Evolutionary conservation across 1,140 invertebrate species (phyloP).

Genomic region (Anastrepha obliqua): DNA sequence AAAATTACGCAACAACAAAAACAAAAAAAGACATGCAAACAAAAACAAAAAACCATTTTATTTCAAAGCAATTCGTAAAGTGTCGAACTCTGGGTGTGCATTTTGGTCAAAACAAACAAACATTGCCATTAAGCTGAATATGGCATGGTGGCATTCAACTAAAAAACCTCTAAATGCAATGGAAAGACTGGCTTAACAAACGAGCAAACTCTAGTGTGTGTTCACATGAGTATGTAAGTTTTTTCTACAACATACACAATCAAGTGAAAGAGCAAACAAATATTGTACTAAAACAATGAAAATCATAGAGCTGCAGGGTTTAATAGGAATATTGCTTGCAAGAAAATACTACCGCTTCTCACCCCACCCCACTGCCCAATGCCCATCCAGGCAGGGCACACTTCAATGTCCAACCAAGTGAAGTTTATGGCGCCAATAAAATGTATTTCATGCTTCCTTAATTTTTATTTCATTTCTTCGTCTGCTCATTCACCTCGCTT

Average conservation of each 20-base stretch:
- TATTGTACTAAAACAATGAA: conserved; percentile 18
- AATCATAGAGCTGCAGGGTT: conserved; percentile 23
- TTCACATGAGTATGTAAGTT: neutral
- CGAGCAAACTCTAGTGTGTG: conserved; percentile 22
- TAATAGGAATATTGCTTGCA: conserved; percentile 27
- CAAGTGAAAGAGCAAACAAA: conserved; percentile 5
- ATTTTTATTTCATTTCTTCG: conserved; percentile 69
- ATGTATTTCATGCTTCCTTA: conserved; percentile 75
- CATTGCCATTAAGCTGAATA: conserved; percentile 13
- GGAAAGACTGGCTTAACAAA: neutral
- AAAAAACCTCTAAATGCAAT: conserved; percentile 25
- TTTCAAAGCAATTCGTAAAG: conserved; percentile 32
- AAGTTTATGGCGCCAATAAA: conserved; percentile 74
- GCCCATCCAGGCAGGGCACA: conserved; percentile 56
- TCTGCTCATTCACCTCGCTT: neutral
- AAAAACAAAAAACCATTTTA: neutral
- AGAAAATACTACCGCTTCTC: neutral
- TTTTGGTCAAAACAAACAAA: conserved; percentile 21
- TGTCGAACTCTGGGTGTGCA: conserved; percentile 24
- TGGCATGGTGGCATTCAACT: neutral
- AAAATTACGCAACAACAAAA: too few species aligned
- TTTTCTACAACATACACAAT: neutral
- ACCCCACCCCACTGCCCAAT: neutral
- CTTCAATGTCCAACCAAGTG: conserved; percentile 74
- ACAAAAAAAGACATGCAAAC: too few species aligned